Conservation (phyloP, 2,113 vertebrate genomes). For the Romanogobio albipinnatus region DNA sequence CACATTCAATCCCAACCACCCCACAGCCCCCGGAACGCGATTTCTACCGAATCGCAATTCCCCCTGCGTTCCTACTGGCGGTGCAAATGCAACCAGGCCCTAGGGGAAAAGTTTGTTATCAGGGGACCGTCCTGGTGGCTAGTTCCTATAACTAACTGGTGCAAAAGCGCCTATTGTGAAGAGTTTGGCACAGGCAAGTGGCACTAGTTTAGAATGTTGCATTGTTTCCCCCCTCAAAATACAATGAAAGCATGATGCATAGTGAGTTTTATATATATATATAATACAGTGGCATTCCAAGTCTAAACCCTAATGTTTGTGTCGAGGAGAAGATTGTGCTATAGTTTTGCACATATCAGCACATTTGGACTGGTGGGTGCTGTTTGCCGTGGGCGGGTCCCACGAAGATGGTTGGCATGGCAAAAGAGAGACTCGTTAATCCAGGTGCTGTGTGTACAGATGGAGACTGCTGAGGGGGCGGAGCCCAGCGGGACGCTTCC, state of each 20-base stretch:
- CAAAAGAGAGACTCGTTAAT: slow-evolving; percentile 36
- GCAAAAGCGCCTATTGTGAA: too few species aligned
- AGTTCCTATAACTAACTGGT: too few species aligned
- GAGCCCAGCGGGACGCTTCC: slow-evolving; percentile 37
- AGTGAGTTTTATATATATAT: background rate
- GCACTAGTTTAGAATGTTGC: background rate
- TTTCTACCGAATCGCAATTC: too few species aligned
- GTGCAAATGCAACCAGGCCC: too few species aligned
- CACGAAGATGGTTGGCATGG: slow-evolving; percentile 31
- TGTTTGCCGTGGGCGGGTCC: slow-evolving; percentile 9
- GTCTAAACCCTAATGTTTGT: background rate
- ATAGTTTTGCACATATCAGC: slow-evolving; percentile 40
- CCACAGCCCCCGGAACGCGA: too few species aligned
- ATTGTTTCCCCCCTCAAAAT: background rate
- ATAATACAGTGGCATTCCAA: background rate
- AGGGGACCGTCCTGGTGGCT: too few species aligned
- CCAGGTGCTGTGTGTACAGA: slow-evolving; percentile 36
- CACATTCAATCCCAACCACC: too few species aligned
- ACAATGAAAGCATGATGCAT: background rate
- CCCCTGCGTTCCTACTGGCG: too few species aligned
- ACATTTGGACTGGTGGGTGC: slow-evolving; percentile 5
- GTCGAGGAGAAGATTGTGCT: slow-evolving; percentile 8
- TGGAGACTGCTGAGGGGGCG: slow-evolving; percentile 29
- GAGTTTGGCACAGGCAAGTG: background rate
- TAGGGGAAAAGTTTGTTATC: too few species aligned